Evolutionary conservation across 2,113 vertebrate genomes (phyloP).

Genomic region (Xiphophorus hellerii): DNA sequence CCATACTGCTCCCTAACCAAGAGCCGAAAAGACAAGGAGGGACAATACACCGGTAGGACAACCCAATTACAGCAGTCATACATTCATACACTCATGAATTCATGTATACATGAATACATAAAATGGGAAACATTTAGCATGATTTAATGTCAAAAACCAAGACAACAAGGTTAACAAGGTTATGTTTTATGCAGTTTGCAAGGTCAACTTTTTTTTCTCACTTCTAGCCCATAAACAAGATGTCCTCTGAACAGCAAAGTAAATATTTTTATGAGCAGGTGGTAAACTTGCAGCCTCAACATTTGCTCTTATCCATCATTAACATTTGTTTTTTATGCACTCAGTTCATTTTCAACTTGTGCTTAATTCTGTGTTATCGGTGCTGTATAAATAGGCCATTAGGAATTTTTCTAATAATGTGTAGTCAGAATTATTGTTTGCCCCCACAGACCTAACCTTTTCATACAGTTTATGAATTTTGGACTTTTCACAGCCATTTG

Average conservation of each 20-base stretch:
- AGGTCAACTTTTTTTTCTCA: too few species aligned
- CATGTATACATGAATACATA: background rate
- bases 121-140: too few species aligned
- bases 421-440: background rate
- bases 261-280: too few species aligned
- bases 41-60: constrained; percentile 82
- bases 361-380: background rate
- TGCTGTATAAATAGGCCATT: background rate
- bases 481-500: background rate
- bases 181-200: too few species aligned
- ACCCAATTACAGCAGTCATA: background rate
- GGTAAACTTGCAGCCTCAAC: too few species aligned
- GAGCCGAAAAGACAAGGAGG: constrained; percentile 91
- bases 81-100: background rate
- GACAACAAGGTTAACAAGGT: too few species aligned
- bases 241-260: too few species aligned
- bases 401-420: background rate
- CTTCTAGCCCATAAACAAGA: too few species aligned
- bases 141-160: too few species aligned
- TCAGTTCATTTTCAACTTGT: background rate
- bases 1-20: constrained; percentile 97
- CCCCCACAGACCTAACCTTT: background rate
- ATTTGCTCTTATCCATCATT: too few species aligned
- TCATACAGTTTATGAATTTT: background rate
- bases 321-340: background rate